Conservation (phyloP, 2,113 vertebrate genomes). For the Prietella phreatophila region DNA sequence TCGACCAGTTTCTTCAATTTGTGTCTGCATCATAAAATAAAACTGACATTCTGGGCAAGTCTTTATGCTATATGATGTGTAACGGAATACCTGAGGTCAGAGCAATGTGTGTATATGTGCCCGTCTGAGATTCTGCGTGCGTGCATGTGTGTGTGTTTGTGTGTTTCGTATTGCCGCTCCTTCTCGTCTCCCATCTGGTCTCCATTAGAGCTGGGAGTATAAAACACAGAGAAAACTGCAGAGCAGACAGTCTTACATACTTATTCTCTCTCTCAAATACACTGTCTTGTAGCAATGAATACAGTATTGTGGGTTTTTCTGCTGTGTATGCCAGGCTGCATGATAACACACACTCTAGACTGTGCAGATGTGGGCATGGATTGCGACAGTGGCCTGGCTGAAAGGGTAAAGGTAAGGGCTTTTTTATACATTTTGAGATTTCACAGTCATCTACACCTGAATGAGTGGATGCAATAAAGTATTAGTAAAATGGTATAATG, state of each 20-base stretch:
- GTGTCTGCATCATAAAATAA: conserved; percentile 1
- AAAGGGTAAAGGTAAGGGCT: conserved; percentile 68
- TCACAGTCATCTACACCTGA: background rate
- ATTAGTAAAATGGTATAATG: background rate
- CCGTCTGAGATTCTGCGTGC: background rate
- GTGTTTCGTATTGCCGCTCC: conserved; percentile 68
- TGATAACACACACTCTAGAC: conserved; percentile 69
- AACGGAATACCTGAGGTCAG: conserved; percentile 12
- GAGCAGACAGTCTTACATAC: conserved; percentile 18
- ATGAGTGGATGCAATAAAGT: background rate
- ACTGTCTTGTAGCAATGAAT: conserved; percentile 58
- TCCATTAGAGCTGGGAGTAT: conserved; percentile 75
- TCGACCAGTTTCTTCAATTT: background rate
- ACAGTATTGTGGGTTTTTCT: conserved; percentile 67
- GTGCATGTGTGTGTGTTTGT: conserved; percentile 51
- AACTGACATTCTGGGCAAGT: conserved; percentile 2
- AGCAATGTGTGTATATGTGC: background rate
- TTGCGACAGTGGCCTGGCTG: conserved; percentile 58
- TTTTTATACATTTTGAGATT: background rate
- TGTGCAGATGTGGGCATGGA: conserved; percentile 59
- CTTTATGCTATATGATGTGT: background rate
- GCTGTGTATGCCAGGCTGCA: conserved; percentile 70
- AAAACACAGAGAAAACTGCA: conserved; percentile 62
- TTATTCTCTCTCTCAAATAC: conserved; percentile 4
- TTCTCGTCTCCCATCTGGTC: conserved; percentile 69